Percentiles rank a stretch among this genome's conserved stretches.
Evolutionary conservation across 2,888 invertebrate genomes (phyloP).

Genomic region (Cerceris rybyensis): DNA sequence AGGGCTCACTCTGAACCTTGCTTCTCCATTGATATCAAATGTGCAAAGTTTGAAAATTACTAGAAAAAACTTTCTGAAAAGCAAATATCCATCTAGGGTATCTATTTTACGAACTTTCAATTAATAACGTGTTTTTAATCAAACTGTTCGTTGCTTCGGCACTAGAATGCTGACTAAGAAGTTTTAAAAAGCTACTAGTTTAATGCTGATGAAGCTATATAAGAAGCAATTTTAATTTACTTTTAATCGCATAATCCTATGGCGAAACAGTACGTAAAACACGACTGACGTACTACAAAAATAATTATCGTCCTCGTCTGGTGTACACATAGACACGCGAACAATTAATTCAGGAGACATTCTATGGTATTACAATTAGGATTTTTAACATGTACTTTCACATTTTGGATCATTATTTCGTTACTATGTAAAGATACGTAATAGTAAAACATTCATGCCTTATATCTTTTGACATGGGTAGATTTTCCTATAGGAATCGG

Average conservation of each 20-base stretch:
- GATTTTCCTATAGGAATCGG: constrained; percentile 38
- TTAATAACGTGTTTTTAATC: constrained; percentile 1
- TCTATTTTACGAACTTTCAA: not conserved
- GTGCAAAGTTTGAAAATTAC: no score
- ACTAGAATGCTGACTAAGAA: constrained; percentile 36
- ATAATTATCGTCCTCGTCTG: not conserved
- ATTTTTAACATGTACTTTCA: constrained; percentile 4
- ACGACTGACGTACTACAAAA: constrained; percentile 24
- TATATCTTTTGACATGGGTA: constrained; percentile 19
- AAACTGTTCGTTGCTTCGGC: constrained; percentile 26
- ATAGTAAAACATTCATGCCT: constrained; percentile 40
- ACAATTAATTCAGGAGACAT: constrained; percentile 40
- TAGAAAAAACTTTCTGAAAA: not conserved
- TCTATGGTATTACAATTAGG: constrained; percentile 19
- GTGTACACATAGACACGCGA: constrained; percentile 19
- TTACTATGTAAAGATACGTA: constrained; percentile 13
- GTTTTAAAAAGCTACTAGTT: constrained; percentile 38
- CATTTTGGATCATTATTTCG: constrained; percentile 12
- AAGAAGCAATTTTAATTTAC: constrained; percentile 36
- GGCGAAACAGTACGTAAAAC: constrained; percentile 37
- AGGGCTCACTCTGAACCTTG: no score
- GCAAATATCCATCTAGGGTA: constrained; percentile 16
- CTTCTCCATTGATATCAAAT: no score
- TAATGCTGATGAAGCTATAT: constrained; percentile 46
- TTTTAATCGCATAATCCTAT: constrained; percentile 46